Base-by-base conservation (phyloP, 92 coral and sea anemone species). In the Montipora capitata region DNA sequence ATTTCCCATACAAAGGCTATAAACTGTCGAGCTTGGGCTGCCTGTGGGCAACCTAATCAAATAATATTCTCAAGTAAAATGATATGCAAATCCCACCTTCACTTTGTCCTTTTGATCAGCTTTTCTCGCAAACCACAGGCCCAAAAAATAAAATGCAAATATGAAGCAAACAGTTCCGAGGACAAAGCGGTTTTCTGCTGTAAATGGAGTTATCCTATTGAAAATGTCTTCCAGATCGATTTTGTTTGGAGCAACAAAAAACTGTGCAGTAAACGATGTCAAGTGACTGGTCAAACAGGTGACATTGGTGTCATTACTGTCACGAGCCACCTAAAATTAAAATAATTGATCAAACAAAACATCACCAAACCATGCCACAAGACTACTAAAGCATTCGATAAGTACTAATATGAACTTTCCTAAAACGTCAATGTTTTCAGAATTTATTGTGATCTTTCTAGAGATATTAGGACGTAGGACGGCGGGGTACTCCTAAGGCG, bases 201-300 rank as follows among this genome's bases (percentile, higher is more conserved):
- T 93, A 4, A 84, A 92, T 44, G 81, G 84, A 7, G 88, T 86
- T 51, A 94, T 76, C 68, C 75, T 89, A 39, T 87, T 89, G 62
- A 87, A 86, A 3, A 95, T 91, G 74, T 90, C 80, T 18, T 88
- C 88, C 40, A 95, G 93, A 54, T 95, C 94, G 78, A 95, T 93
- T 13, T 94, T 90, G 73, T 95, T 95, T 15, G 98, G 98, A 16
- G 93, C 94, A 41, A 95, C 98, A 51, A 90, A 88, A 85, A 95
- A 93, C 69, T 93, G 87, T 0, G 94, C 98, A 38, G 96, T 93
- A 91, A 95, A 95, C 48, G 93, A 83, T 5, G 98, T 90, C 14
- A 95, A 77, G 78, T 95, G 98, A 20, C 78, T 93, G 72, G 96
- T 80, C 3, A 95, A 83, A 66, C 98, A 95, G 35, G 85, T 87